phyloP scores from a whole-genome alignment of 2,797 vertebrate species.

The Anas capensis region DNA sequence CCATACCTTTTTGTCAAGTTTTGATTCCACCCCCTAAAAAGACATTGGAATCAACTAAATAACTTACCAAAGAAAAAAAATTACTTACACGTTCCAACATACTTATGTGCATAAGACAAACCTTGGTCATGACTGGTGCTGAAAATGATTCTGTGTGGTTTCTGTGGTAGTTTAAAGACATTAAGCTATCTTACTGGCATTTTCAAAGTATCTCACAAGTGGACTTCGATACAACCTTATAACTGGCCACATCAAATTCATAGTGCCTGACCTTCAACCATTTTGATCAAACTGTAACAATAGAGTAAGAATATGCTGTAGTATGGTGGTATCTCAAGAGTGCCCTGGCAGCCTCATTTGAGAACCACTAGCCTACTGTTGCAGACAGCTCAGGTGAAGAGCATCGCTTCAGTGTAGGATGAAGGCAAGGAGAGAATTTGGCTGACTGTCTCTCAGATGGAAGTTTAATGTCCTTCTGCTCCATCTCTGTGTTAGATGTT shows the following conservation, averaged over 20 bases:
- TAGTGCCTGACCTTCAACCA: background rate
- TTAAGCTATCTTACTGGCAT: background rate
- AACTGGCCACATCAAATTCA: rapidly evolving
- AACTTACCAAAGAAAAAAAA: background rate
- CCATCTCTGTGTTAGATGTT: background rate
- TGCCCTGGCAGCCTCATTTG: background rate
- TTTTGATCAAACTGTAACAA: background rate
- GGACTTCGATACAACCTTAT: background rate
- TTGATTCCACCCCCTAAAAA: background rate
- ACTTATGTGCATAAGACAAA: rapidly evolving
- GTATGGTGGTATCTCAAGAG: background rate
- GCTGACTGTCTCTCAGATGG: background rate
- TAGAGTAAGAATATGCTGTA: rapidly evolving
- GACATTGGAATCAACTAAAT: background rate
- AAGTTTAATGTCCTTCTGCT: background rate
- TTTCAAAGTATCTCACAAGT: background rate
- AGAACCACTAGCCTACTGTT: rapidly evolving
- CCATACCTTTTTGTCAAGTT: background rate
- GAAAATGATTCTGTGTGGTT: background rate
- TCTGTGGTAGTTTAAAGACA: background rate
- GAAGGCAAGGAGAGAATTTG: background rate
- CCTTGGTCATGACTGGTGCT: background rate
- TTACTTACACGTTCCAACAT: background rate
- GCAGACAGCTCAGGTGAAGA: background rate
- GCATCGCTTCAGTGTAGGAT: rapidly evolving